Conservation (phyloP, 2,113 vertebrate species). For the Cyphomyrus discorhynchus region DNA sequence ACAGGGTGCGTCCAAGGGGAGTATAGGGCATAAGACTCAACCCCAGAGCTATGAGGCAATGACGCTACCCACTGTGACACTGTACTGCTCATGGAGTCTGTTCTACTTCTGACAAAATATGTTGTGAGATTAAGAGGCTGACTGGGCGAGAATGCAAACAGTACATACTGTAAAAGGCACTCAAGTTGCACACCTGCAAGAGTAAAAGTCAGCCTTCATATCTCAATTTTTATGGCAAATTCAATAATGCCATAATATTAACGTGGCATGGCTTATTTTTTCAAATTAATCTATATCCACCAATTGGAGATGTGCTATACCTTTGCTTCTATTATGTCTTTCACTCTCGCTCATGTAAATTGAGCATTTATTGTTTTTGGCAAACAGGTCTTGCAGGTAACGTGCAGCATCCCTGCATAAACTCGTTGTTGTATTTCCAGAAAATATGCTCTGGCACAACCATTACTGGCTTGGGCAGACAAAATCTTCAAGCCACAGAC, state of each 20-base stretch:
- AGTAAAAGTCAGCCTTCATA: neutral
- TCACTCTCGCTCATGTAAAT: neutral
- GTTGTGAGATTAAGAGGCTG: neutral
- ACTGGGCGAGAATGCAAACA: neutral
- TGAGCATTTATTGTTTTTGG: neutral
- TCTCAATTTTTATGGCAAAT: neutral
- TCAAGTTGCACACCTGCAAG: neutral
- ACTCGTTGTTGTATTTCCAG: neutral
- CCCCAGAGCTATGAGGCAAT: neutral
- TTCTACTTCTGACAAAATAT: neutral
- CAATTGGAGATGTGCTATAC: neutral
- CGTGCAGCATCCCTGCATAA: neutral
- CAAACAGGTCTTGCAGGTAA: neutral
- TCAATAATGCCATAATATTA: neutral
- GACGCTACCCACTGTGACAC: neutral
- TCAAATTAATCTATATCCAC: neutral
- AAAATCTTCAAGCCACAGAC: constrained; percentile 1
- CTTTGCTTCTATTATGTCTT: neutral
- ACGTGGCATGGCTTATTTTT: neutral
- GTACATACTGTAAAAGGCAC: neutral
- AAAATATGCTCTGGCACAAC: neutral
- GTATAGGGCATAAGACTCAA: neutral
- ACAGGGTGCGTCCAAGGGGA: neutral
- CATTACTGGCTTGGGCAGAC: neutral
- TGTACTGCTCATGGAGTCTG: neutral